Evolutionary conservation across 2,113 vertebrate species (phyloP).

Genomic region (Corythornis cristatus): DNA sequence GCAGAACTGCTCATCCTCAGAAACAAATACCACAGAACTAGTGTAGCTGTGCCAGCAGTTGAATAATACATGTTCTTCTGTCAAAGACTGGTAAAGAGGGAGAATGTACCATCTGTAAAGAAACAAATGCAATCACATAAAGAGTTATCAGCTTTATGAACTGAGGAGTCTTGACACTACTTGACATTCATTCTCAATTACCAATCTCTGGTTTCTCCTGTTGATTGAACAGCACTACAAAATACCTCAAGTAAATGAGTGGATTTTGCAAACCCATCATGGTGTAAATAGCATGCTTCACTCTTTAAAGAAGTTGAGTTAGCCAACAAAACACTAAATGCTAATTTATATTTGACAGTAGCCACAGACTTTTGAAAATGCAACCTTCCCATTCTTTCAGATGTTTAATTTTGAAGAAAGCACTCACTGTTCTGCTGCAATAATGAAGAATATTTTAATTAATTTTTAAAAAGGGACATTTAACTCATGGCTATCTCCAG

Average conservation of each 20-base stretch:
- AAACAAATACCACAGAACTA: neutral
- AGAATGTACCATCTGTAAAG: constrained; percentile 58
- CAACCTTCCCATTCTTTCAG: constrained; percentile 66
- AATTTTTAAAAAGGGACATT: constrained; percentile 73
- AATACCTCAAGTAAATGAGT: constrained; percentile 62
- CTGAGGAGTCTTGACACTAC: constrained; percentile 69
- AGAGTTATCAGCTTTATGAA: constrained; percentile 66
- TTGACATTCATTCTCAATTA: constrained; percentile 77
- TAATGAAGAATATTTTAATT: constrained; percentile 80
- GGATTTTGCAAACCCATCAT: constrained; percentile 25
- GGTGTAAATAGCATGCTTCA: neutral
- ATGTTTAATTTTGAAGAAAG: constrained; percentile 82
- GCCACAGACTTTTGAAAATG: constrained; percentile 75
- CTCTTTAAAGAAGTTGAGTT: constrained; percentile 47
- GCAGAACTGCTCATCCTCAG: neutral
- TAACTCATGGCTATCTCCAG: constrained; percentile 46
- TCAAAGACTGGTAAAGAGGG: constrained; percentile 28
- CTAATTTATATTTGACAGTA: constrained; percentile 79
- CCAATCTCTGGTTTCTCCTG: constrained; percentile 53
- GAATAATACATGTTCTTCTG: constrained; percentile 24
- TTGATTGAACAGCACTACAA: constrained; percentile 65
- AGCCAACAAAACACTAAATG: constrained; percentile 50
- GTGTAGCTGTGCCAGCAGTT: neutral
- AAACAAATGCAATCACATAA: constrained; percentile 71
- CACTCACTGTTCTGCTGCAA: constrained; percentile 78